These are phyloP conservation scores for Simalia tracyae DNA, from an alignment of 2,797 vertebrate species.

Conservation along the genomic window DNA sequence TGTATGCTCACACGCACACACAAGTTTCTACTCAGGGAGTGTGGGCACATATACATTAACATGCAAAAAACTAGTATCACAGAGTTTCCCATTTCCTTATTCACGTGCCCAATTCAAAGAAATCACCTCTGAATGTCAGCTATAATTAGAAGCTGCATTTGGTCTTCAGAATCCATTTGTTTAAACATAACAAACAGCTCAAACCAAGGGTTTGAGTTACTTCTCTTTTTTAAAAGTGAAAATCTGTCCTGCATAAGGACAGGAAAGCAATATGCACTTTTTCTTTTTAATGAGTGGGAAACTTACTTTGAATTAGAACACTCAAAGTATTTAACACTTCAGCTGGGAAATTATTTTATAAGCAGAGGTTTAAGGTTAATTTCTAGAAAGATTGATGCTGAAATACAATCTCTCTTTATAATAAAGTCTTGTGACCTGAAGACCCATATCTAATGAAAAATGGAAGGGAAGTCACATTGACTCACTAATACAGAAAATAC, in stretches of 20 bases:
- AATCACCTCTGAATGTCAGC: constrained; percentile 50
- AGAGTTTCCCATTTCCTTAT: constrained; percentile 73
- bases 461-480: background rate
- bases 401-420: background rate
- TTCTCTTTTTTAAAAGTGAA: constrained; percentile 68
- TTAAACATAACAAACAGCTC: constrained; percentile 42
- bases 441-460: background rate
- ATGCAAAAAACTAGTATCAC: constrained; percentile 65
- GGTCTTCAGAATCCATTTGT: constrained; percentile 66
- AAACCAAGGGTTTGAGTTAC: constrained; percentile 55
- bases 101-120: constrained; percentile 44
- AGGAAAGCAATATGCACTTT: constrained; percentile 63
- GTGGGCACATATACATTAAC: constrained; percentile 48
- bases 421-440: background rate
- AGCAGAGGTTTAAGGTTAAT: background rate
- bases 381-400: constrained; percentile 6
- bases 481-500: background rate
- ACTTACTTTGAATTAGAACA: constrained; percentile 60
- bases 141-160: constrained; percentile 63
- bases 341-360: constrained; percentile 21
- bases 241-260: constrained; percentile 55
- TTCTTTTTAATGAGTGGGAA: constrained; percentile 62
- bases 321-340: constrained; percentile 24
- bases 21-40: background rate
- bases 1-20: background rate